phyloP scores from a whole-genome alignment of 2,797 vertebrate genomes.

The Halcyon smyrnensis region DNA sequence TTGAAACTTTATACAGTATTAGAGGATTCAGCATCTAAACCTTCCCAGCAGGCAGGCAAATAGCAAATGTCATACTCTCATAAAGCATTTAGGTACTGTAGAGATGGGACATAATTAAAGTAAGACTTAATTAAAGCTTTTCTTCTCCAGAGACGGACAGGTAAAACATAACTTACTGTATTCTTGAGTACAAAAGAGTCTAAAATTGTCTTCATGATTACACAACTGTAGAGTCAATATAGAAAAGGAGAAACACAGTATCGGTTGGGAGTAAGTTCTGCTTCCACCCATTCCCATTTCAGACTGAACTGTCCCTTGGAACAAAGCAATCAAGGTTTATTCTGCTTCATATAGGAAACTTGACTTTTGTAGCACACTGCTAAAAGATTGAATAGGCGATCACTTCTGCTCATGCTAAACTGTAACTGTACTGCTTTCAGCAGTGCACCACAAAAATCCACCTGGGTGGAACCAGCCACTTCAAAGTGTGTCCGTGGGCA shows the following conservation, averaged over 20 bases:
- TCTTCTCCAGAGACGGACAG: slow-evolving; percentile 58
- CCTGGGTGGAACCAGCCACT: slow-evolving; percentile 16
- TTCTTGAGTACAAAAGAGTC: slow-evolving; percentile 29
- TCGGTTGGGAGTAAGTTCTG: neutral
- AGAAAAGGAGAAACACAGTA: neutral
- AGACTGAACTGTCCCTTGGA: neutral
- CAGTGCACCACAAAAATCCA: slow-evolving; percentile 26
- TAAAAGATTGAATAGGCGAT: neutral
- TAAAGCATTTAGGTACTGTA: slow-evolving; percentile 35
- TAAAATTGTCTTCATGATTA: slow-evolving; percentile 43
- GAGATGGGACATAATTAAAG: slow-evolving; percentile 65
- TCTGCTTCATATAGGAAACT: neutral
- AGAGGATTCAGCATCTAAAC: slow-evolving; percentile 38
- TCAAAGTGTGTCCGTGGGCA: slow-evolving; percentile 19
- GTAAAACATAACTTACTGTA: slow-evolving; percentile 60
- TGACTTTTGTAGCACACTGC: neutral
- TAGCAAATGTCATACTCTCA: slow-evolving; percentile 59
- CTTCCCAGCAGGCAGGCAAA: slow-evolving; percentile 59
- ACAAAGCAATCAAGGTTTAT: neutral
- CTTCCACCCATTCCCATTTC: neutral
- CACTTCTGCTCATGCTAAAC: neutral
- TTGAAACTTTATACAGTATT: slow-evolving; percentile 9
- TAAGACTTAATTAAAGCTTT: slow-evolving; percentile 71
- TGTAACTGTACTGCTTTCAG: neutral
- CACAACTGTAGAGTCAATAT: neutral